A percentile compares a stretch with the other conserved stretches of the same genome.
Conservation (phyloP, 2,113 vertebrate genomes). For the Anguilla rostrata region DNA sequence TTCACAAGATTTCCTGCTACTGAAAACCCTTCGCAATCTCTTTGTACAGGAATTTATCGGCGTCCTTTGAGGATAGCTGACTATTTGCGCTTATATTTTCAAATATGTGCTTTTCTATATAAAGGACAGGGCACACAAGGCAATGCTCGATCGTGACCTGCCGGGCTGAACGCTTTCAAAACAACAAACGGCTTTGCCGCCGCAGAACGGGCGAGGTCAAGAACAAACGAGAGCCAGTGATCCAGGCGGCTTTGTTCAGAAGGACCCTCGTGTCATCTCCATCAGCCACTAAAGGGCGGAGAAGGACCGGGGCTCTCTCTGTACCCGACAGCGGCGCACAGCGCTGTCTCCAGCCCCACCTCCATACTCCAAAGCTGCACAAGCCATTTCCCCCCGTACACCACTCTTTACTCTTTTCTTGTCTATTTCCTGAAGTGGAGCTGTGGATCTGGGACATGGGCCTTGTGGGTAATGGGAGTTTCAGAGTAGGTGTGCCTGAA, state of each 20-base stretch:
- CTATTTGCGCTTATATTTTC: background rate
- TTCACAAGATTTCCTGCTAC: background rate
- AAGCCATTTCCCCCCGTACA: background rate
- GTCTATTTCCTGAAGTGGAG: background rate
- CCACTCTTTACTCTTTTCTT: background rate
- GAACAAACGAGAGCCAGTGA: background rate
- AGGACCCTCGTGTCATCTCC: background rate
- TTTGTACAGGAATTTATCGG: background rate
- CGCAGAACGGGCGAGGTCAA: background rate
- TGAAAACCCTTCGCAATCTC: background rate
- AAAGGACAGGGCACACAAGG: too few relatives aligned
- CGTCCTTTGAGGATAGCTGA: background rate
- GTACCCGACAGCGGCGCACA: background rate
- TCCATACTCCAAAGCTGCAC: background rate
- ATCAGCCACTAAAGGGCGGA: background rate
- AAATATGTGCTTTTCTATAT: background rate
- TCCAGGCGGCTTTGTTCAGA: background rate
- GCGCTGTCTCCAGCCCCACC: background rate
- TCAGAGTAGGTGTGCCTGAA: background rate
- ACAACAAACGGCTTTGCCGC: too few relatives aligned
- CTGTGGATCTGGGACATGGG: background rate
- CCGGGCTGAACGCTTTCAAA: too few relatives aligned
- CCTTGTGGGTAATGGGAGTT: background rate
- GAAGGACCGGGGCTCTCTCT: background rate
- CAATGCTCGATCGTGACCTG: too few relatives aligned